Percentiles rank a stretch among this genome's conserved stretches.
These are phyloP conservation scores for Malacosoma neustria DNA, from an alignment of 2,888 invertebrate species.

Conservation along the genomic window DNA sequence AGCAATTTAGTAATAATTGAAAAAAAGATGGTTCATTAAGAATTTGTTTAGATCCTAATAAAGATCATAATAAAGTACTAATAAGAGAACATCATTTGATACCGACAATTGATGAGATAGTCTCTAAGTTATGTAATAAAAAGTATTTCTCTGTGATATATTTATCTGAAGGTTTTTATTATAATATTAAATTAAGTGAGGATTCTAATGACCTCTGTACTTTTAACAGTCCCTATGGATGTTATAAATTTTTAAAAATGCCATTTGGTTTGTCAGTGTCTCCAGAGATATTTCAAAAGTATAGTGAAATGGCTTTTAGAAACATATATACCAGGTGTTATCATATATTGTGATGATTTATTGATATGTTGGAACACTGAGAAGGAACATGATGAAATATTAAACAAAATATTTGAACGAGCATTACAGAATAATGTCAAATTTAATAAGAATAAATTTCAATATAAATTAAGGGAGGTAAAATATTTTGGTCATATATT, in stretches of 20 bases:
- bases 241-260: slow-evolving; percentile 22
- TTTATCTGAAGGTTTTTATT: slow-evolving; percentile 15
- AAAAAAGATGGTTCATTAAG: no score
- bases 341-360: slow-evolving; percentile 32
- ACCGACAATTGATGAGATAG: slow-evolving; percentile 11
- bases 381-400: slow-evolving; percentile 11
- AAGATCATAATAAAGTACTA: no score
- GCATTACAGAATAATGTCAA: slow-evolving; percentile 10
- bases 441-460: slow-evolving; percentile 22
- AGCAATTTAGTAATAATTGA: no score
- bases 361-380: slow-evolving; percentile 17
- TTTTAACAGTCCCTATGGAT: slow-evolving; percentile 13
- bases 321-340: slow-evolving; percentile 26
- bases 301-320: slow-evolving; percentile 24
- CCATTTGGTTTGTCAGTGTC: slow-evolving; percentile 28
- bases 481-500: slow-evolving; percentile 21
- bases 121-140: slow-evolving; percentile 11
- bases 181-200: slow-evolving; percentile 12
- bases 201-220: slow-evolving; percentile 11
- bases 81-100: slow-evolving; percentile 11
- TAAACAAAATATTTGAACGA: slow-evolving; percentile 8
- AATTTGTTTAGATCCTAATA: no score
- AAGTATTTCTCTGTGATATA: slow-evolving; percentile 11
- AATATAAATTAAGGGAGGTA: slow-evolving; percentile 14
- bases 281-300: slow-evolving; percentile 29